Evolutionary conservation across 2,888 invertebrate species (phyloP).

Genomic region (Fragum fragum): DNA sequence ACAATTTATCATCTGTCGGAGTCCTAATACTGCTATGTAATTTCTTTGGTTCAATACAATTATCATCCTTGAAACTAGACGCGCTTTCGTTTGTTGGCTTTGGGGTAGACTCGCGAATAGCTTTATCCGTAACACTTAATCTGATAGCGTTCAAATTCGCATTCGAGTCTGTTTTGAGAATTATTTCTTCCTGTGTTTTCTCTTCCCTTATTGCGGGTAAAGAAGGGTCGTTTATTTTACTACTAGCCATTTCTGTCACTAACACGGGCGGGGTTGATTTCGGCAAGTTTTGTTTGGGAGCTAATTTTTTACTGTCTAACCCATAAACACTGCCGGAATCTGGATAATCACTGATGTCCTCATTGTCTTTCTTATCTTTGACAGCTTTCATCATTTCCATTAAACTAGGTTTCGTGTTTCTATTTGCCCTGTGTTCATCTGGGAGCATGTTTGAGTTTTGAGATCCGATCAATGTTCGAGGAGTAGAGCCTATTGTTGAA

Average conservation of each 20-base stretch:
- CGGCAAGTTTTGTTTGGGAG: conserved; percentile 38
- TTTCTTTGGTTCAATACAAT: conserved; percentile 15
- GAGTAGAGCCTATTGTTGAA: conserved; percentile 11
- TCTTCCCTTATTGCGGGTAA: conserved; percentile 70
- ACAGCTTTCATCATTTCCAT: conserved; percentile 17
- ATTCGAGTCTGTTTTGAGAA: conserved; percentile 25
- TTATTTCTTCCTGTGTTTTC: conserved; percentile 70
- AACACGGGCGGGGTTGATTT: conserved; percentile 66
- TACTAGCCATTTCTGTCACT: conserved; percentile 62
- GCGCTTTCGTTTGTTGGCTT: conserved; percentile 11
- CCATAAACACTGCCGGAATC: not conserved
- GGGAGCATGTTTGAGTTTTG: conserved; percentile 8
- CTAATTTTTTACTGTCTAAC: conserved; percentile 23
- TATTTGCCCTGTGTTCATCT: conserved; percentile 11
- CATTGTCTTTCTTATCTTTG: conserved; percentile 13
- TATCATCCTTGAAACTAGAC: conserved; percentile 35
- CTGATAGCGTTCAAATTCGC: not conserved
- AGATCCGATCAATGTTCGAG: conserved; percentile 10
- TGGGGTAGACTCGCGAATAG: not conserved
- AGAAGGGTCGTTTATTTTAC: conserved; percentile 41
- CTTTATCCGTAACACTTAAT: not conserved
- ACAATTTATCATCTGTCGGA: not conserved
- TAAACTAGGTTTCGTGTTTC: conserved; percentile 10
- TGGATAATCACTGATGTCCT: not conserved
- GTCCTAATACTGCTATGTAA: not conserved